These are phyloP conservation scores for Rhynchonycteris naso DNA, from an alignment of 2,797 vertebrate species.

Conservation along the genomic window DNA sequence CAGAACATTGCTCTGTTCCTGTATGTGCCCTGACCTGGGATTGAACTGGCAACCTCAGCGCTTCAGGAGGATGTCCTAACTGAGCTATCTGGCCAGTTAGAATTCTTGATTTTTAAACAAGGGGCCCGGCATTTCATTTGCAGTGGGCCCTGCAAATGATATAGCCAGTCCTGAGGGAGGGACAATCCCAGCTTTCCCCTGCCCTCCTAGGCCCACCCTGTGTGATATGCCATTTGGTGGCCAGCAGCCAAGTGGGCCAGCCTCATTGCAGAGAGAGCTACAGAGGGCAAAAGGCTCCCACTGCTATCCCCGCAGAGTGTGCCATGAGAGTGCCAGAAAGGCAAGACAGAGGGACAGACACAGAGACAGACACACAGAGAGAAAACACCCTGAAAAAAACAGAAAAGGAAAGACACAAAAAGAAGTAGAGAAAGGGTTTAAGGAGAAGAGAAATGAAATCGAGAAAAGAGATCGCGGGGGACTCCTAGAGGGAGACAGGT, in stretches of 20 bases:
- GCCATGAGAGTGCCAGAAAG: not conserved
- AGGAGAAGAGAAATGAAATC: not conserved
- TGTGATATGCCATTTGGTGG: not conserved
- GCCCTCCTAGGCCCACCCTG: not conserved
- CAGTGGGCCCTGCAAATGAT: not conserved
- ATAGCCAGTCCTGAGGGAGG: not conserved
- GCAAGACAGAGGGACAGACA: not conserved
- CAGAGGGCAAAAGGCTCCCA: not conserved
- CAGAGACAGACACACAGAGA: not conserved
- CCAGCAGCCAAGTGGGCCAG: not conserved
- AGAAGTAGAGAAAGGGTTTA: not conserved
- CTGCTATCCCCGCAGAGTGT: not conserved
- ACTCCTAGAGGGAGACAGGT: not conserved
- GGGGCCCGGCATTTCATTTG: not conserved
- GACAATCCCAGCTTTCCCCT: not conserved
- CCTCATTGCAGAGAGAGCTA: not conserved
- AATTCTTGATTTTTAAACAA: constrained; percentile 17
- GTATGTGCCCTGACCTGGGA: too few relatives aligned
- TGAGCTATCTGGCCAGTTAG: not conserved
- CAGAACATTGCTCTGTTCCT: too few relatives aligned
- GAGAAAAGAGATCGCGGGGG: not conserved
- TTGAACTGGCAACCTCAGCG: too few relatives aligned
- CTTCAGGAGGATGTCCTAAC: too few relatives aligned
- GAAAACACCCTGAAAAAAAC: not conserved
- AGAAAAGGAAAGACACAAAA: not conserved